phyloP scores from a whole-genome alignment of 2,797 vertebrate species.

The Premnoplex brunnescens region DNA sequence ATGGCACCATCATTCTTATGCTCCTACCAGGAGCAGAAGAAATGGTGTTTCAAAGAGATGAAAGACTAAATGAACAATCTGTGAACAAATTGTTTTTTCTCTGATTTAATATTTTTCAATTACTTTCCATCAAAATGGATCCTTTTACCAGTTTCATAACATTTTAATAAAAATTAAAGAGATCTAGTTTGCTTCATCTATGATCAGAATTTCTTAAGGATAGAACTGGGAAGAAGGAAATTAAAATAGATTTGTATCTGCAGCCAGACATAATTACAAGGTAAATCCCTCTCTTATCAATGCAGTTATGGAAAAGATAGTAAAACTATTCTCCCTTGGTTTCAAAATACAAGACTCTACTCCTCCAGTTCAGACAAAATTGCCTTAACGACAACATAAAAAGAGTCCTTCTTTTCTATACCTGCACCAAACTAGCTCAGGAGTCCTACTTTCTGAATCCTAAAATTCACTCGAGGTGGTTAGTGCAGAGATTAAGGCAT shows the following conservation, averaged over 20 bases:
- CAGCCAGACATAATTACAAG: background rate
- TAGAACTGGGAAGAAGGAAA: background rate
- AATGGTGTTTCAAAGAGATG: background rate
- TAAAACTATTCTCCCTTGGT: background rate
- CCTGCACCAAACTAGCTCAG: background rate
- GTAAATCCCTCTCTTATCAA: background rate
- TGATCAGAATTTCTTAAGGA: background rate
- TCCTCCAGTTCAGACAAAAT: background rate
- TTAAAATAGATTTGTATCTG: background rate
- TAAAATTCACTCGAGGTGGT: background rate
- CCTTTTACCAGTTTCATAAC: background rate
- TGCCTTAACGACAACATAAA: background rate
- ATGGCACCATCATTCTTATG: background rate
- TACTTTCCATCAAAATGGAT: background rate
- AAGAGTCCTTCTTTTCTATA: rapidly evolving
- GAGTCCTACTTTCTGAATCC: background rate
- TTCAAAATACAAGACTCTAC: background rate
- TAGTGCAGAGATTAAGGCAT: background rate
- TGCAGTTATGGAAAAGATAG: background rate
- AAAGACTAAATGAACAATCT: background rate
- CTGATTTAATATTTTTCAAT: background rate
- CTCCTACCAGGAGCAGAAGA: background rate
- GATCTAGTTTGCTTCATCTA: background rate
- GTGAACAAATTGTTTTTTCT: background rate
- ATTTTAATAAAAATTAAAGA: background rate